Percentiles rank a stretch among this genome's conserved stretches.
These are phyloP conservation scores for Aethina tumida DNA, from an alignment of 1,140 invertebrate genomes.

Conservation along the genomic window DNA sequence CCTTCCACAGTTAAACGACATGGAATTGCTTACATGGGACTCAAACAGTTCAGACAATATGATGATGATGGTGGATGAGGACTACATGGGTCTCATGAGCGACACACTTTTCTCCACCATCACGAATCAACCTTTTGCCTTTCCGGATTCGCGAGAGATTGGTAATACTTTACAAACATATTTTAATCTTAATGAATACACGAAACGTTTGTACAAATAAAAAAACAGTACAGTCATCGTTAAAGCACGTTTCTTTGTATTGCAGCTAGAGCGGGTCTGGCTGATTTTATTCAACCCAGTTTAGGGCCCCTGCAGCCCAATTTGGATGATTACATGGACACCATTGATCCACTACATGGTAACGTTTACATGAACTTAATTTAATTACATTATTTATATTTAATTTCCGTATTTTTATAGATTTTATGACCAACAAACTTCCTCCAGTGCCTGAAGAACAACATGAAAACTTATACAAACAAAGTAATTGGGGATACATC, in stretches of 20 bases:
- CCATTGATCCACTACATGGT: constrained; percentile 77
- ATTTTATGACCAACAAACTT: constrained; percentile 48
- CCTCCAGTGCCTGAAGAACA: constrained; percentile 56
- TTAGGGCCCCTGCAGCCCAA: constrained; percentile 92
- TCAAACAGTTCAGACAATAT: constrained; percentile 51
- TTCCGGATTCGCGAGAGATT: constrained; percentile 94
- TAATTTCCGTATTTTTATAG: constrained; percentile 32
- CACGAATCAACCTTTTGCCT: constrained; percentile 85
- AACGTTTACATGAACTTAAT: constrained; percentile 11
- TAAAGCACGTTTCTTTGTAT: constrained; percentile 9
- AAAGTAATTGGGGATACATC: constrained; percentile 19
- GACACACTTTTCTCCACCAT: constrained; percentile 85
- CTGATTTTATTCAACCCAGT: constrained; percentile 97
- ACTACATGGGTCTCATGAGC: constrained; percentile 82
- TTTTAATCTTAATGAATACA: background rate
- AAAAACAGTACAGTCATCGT: background rate
- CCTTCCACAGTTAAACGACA: constrained; percentile 57
- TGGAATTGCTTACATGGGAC: constrained; percentile 69
- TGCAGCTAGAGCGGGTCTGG: constrained; percentile 57
- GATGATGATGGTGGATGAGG: constrained; percentile 80
- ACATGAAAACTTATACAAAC: constrained; percentile 9
- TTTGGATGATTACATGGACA: constrained; percentile 93
- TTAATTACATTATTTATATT: background rate
- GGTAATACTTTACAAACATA: constrained; percentile 47
- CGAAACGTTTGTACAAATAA: too few species aligned